Evolutionary conservation across 2,888 invertebrate species (phyloP).

Genomic region (Dryobotodes eremita): DNA sequence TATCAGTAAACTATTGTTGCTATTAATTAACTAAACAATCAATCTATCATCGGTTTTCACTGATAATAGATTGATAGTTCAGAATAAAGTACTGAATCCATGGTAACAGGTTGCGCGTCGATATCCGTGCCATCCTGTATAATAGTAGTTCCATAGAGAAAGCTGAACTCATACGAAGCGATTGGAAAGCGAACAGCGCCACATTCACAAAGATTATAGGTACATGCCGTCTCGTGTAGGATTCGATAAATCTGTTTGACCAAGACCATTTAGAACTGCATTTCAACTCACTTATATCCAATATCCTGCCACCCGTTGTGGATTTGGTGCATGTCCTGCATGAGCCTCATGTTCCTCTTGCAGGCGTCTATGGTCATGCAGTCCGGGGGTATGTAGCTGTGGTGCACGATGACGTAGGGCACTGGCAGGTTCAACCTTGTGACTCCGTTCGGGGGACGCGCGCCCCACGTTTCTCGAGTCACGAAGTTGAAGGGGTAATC

Average conservation of each 20-base stretch:
- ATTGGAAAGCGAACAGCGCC: background rate
- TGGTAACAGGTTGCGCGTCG: too few relatives aligned
- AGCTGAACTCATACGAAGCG: background rate
- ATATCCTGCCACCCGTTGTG: constrained; percentile 92
- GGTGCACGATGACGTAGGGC: constrained; percentile 93
- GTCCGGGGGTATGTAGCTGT: constrained; percentile 91
- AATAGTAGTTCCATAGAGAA: background rate
- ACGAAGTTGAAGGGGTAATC: constrained; percentile 55
- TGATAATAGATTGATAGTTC: too few relatives aligned
- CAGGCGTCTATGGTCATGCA: constrained; percentile 90
- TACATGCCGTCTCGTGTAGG: background rate
- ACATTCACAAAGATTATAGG: background rate
- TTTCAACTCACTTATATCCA: constrained; percentile 88
- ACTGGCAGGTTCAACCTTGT: constrained; percentile 89
- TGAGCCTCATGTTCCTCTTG: constrained; percentile 90
- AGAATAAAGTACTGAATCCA: too few relatives aligned
- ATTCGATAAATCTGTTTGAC: background rate
- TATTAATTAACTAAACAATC: too few relatives aligned
- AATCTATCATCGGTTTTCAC: too few relatives aligned
- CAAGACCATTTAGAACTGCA: background rate
- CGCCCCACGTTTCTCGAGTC: constrained; percentile 45
- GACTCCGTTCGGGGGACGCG: constrained; percentile 57
- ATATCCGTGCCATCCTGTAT: too few relatives aligned
- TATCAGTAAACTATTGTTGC: too few relatives aligned
- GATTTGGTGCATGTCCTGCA: constrained; percentile 92